A percentile compares a stretch with the other conserved stretches of the same genome.
Conservation (phyloP, 2,888 invertebrate genomes). For the Caenorhabditis becei region DNA sequence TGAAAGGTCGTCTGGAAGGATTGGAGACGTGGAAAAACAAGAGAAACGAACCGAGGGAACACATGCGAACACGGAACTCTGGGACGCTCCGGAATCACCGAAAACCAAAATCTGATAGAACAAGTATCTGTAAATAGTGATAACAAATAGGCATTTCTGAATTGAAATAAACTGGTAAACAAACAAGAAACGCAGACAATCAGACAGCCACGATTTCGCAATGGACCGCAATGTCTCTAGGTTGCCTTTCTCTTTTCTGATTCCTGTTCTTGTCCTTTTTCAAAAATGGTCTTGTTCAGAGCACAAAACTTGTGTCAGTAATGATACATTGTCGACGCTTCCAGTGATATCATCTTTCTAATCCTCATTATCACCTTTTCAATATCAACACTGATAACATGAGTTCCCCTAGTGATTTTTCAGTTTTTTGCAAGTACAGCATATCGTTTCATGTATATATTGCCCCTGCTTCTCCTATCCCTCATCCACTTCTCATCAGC, state of each 20-base stretch:
- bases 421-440: background rate
- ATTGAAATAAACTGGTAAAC: background rate
- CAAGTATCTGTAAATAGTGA: background rate
- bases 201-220: background rate
- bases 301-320: too few species aligned
- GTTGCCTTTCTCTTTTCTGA: background rate
- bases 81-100: background rate
- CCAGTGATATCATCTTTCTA: background rate
- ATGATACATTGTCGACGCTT: background rate
- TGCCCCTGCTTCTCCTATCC: background rate
- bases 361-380: conserved; percentile 1
- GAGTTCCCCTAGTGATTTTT: too few species aligned
- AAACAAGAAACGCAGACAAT: background rate
- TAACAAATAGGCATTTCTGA: background rate
- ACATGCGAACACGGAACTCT: background rate
- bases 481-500: background rate
- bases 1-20: background rate
- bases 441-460: background rate
- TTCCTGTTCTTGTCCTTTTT: background rate
- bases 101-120: background rate
- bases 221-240: background rate
- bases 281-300: background rate
- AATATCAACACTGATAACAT: background rate
- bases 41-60: background rate
- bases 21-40: conserved; percentile 9